phyloP scores from a whole-genome alignment of 2,888 invertebrate species.

The Trissolcus japonicus region DNA sequence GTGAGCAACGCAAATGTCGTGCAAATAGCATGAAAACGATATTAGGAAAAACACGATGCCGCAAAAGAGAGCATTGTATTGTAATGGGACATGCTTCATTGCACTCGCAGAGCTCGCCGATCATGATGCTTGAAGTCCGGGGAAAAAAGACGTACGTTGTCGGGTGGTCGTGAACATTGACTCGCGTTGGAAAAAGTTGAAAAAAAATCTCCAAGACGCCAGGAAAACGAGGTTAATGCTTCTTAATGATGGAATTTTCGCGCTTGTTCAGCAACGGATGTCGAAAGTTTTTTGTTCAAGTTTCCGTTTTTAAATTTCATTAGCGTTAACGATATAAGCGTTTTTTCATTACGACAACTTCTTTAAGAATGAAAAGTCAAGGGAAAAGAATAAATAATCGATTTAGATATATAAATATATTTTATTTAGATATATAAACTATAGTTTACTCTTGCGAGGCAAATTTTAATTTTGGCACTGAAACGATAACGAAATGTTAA shows the following conservation, averaged over 20 bases:
- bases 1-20: constrained; percentile 41
- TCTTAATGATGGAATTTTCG: constrained; percentile 68
- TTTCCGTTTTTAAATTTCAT: constrained; percentile 1
- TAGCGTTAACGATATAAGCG: not conserved
- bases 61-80: constrained; percentile 56
- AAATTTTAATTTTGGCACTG: too few relatives aligned
- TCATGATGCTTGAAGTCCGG: constrained; percentile 51
- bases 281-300: constrained; percentile 4
- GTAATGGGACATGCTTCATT: constrained; percentile 57
- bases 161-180: constrained; percentile 52
- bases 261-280: constrained; percentile 49
- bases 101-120: constrained; percentile 50
- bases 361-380: too few relatives aligned
- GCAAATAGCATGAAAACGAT: constrained; percentile 52
- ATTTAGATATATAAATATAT: too few relatives aligned
- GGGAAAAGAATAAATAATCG: too few relatives aligned
- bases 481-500: too few relatives aligned
- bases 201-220: constrained; percentile 30
- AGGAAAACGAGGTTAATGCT: constrained; percentile 65
- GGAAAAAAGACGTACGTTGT: constrained; percentile 18
- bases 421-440: too few relatives aligned
- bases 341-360: too few relatives aligned
- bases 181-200: constrained; percentile 33
- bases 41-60: constrained; percentile 55
- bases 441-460: too few relatives aligned